phyloP scores from a whole-genome alignment of 2,888 invertebrate species.

The Scrobipalpa costella region DNA sequence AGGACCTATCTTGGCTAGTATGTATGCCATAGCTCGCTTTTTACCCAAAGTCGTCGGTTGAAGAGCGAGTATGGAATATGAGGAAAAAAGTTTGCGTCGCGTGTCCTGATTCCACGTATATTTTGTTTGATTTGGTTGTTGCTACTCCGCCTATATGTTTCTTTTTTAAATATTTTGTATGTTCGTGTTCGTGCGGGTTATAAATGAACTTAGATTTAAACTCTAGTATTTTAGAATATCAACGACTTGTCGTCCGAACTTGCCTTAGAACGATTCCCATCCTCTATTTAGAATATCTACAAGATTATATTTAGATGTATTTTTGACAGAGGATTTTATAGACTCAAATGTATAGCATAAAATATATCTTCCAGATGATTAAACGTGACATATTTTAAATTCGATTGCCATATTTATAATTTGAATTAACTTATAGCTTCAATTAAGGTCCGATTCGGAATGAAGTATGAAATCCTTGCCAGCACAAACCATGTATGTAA shows the following conservation, averaged over 20 bases:
- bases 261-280: slow-evolving; percentile 29
- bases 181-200: slow-evolving; percentile 35
- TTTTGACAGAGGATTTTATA: slow-evolving; percentile 27
- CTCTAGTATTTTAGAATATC: slow-evolving; percentile 22
- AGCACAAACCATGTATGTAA: slow-evolving; percentile 9
- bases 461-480: slow-evolving; percentile 8
- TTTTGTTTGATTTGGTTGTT: slow-evolving; percentile 48
- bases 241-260: slow-evolving; percentile 34
- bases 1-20: slow-evolving; percentile 37
- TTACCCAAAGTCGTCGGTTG: not conserved
- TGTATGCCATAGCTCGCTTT: not conserved
- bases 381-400: slow-evolving; percentile 1
- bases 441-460: not conserved
- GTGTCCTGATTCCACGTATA: slow-evolving; percentile 46
- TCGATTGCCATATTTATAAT: slow-evolving; percentile 9
- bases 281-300: slow-evolving; percentile 10
- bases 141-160: slow-evolving; percentile 63
- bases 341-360: not conserved
- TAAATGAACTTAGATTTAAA: slow-evolving; percentile 25
- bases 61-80: not conserved
- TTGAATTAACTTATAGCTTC: not conserved
- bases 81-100: not conserved
- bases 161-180: slow-evolving; percentile 24
- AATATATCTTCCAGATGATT: slow-evolving; percentile 7
- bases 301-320: slow-evolving; percentile 26